Evolutionary conservation across 1,140 invertebrate genomes (phyloP).

Genomic region (Archivesica marissinica): DNA sequence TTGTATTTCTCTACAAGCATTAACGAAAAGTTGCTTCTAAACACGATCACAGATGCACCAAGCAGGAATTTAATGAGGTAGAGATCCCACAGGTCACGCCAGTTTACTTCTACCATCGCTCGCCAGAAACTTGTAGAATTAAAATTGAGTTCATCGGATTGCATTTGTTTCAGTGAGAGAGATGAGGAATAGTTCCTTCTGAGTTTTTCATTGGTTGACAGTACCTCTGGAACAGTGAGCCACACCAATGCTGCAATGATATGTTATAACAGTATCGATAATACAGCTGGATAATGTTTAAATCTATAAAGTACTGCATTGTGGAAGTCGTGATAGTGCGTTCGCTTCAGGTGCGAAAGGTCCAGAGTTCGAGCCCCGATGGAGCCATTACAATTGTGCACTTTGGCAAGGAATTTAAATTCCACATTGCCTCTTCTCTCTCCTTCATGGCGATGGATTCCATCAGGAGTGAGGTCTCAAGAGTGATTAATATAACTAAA

Average conservation of each 20-base stretch:
- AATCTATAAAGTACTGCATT: too few species aligned
- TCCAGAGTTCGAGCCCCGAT: too few species aligned
- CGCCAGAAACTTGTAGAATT: slow-evolving; percentile 67
- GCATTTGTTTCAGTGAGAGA: slow-evolving; percentile 60
- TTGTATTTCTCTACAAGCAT: slow-evolving; percentile 79
- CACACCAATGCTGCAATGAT: slow-evolving; percentile 74
- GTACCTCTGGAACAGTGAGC: slow-evolving; percentile 68
- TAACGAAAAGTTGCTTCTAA: slow-evolving; percentile 81
- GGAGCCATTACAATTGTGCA: too few species aligned
- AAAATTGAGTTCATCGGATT: slow-evolving; percentile 71
- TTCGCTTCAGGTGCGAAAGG: too few species aligned
- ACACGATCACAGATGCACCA: slow-evolving; percentile 83
- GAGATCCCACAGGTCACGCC: slow-evolving; percentile 82
- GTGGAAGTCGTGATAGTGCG: too few species aligned
- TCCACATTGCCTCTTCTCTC: too few species aligned
- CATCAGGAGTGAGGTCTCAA: too few species aligned
- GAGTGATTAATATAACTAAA: too few species aligned
- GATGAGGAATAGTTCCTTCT: slow-evolving; percentile 44
- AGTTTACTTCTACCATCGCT: slow-evolving; percentile 76
- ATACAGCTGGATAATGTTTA: too few species aligned
- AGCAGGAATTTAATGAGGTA: slow-evolving; percentile 83
- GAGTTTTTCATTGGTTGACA: slow-evolving; percentile 15
- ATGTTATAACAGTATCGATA: too few species aligned
- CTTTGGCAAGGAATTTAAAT: too few species aligned
- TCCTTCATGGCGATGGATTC: too few species aligned